Percentiles rank a stretch among this genome's conserved stretches.
These are phyloP conservation scores for Leptinotarsa rubiginosa DNA, from an alignment of 2,888 invertebrate species.

Conservation along the genomic window DNA sequence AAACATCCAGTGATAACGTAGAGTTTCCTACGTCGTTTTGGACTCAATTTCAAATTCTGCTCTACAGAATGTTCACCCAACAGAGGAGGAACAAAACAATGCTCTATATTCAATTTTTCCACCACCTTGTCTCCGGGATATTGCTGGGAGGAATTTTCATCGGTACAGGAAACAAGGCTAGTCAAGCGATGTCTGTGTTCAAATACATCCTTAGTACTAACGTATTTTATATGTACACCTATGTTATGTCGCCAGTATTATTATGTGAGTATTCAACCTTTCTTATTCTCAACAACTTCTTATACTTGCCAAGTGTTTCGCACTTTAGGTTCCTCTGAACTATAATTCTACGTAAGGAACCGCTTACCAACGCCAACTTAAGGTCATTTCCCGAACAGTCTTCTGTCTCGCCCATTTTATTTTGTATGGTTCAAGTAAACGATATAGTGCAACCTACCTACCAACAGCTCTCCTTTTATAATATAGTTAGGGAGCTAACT, in stretches of 20 bases:
- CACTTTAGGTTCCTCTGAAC: too few relatives aligned
- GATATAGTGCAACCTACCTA: too few relatives aligned
- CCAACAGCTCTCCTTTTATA: too few relatives aligned
- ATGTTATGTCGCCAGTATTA: conserved; percentile 73
- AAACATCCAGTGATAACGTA: conserved; percentile 45
- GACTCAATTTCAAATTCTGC: conserved; percentile 69
- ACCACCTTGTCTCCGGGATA: conserved; percentile 70
- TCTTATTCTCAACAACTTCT: too few relatives aligned
- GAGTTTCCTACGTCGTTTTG: conserved; percentile 70
- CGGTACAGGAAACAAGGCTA: conserved; percentile 71
- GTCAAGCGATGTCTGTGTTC: conserved; percentile 70
- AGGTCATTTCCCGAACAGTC: too few relatives aligned
- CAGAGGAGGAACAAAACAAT: conserved; percentile 68
- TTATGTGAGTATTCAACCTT: conserved; percentile 68
- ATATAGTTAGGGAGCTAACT: too few relatives aligned
- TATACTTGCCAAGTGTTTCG: too few relatives aligned
- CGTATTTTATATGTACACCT: conserved; percentile 75
- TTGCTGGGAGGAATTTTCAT: conserved; percentile 72
- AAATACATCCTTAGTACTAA: conserved; percentile 72
- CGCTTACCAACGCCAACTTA: too few relatives aligned
- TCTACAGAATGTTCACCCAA: conserved; percentile 70
- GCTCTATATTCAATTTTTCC: conserved; percentile 70
- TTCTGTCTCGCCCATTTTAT: too few relatives aligned
- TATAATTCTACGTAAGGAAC: too few relatives aligned
- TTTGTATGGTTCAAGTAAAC: too few relatives aligned